A percentile compares a stretch with the other conserved stretches of the same genome.
Evolutionary conservation across 92 coral and sea anemone species (phyloP).

Genomic region (Bergia puertoricense): DNA sequence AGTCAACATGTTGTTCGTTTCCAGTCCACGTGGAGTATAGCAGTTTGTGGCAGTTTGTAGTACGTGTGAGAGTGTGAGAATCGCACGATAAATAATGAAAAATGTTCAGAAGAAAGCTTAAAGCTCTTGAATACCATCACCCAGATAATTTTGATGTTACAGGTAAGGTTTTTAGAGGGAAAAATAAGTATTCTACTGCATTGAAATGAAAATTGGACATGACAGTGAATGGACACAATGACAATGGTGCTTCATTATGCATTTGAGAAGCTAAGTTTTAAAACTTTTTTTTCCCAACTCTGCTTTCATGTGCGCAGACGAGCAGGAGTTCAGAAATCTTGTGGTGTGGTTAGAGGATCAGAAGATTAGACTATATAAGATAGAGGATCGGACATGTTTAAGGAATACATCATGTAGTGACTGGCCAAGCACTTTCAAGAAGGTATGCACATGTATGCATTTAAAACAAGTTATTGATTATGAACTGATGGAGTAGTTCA

Average conservation of each 20-base stretch:
- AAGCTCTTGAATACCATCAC: conserved; percentile 90
- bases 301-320: conserved; percentile 58
- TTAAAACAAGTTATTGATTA: too few species aligned
- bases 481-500: too few species aligned
- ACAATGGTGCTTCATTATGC: too few species aligned
- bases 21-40: conserved; percentile 31
- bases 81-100: background rate
- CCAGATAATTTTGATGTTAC: conserved; percentile 74
- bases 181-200: conserved; percentile 32
- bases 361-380: conserved; percentile 82
- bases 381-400: conserved; percentile 79
- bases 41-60: background rate
- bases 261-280: background rate
- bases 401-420: conserved; percentile 67
- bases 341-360: conserved; percentile 97
- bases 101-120: conserved; percentile 87
- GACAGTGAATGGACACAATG: too few species aligned
- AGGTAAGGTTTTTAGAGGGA: conserved; percentile 34
- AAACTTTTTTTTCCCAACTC: background rate
- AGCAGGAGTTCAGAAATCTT: conserved; percentile 77
- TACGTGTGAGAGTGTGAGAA: background rate
- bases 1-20: background rate
- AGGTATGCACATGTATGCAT: conserved; percentile 51
- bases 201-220: background rate
- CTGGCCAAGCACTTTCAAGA: conserved; percentile 73